Conservation (phyloP, 1,140 invertebrate genomes). For the Brachionus koreanus region DNA sequence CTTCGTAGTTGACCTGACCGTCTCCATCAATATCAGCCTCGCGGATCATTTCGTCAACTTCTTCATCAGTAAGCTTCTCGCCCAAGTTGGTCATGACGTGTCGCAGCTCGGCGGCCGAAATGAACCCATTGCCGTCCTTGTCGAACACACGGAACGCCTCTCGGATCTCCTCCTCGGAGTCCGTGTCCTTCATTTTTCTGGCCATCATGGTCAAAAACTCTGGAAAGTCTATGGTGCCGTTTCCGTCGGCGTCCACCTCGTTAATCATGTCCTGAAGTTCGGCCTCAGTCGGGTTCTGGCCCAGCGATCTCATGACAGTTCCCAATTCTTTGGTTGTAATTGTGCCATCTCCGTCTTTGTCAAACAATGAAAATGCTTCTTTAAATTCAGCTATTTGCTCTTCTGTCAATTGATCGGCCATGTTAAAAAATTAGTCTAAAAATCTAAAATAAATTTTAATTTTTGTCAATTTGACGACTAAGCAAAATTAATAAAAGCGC, state of each 20-base stretch:
- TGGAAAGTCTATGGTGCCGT: slow-evolving; percentile 95
- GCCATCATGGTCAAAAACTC: slow-evolving; percentile 99
- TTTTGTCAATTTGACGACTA: neutral
- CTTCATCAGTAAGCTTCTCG: slow-evolving; percentile 80
- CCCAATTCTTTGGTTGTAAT: slow-evolving; percentile 99
- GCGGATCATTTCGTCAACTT: slow-evolving; percentile 87
- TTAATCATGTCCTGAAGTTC: slow-evolving; percentile 99
- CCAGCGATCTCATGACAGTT: slow-evolving; percentile 95
- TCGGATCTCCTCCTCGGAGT: slow-evolving; percentile 81
- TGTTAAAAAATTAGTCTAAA: slow-evolving; percentile 15
- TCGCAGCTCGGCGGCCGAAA: slow-evolving; percentile 79
- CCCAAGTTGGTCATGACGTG: slow-evolving; percentile 92
- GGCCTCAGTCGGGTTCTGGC: slow-evolving; percentile 98
- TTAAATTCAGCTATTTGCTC: slow-evolving; percentile 99
- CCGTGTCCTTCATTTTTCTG: slow-evolving; percentile 96
- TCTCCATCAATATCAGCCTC: slow-evolving; percentile 85
- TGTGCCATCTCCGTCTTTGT: slow-evolving; percentile 98
- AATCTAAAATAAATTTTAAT: neutral
- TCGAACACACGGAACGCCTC: slow-evolving; percentile 69
- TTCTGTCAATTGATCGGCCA: slow-evolving; percentile 92
- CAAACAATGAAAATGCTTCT: slow-evolving; percentile 97
- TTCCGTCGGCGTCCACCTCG: slow-evolving; percentile 98
- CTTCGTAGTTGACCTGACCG: slow-evolving; percentile 53
- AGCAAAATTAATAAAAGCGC: neutral
- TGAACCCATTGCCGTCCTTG: slow-evolving; percentile 84